phyloP scores from a whole-genome alignment of 2,888 invertebrate species.

The Dolichopus griseipennis region DNA sequence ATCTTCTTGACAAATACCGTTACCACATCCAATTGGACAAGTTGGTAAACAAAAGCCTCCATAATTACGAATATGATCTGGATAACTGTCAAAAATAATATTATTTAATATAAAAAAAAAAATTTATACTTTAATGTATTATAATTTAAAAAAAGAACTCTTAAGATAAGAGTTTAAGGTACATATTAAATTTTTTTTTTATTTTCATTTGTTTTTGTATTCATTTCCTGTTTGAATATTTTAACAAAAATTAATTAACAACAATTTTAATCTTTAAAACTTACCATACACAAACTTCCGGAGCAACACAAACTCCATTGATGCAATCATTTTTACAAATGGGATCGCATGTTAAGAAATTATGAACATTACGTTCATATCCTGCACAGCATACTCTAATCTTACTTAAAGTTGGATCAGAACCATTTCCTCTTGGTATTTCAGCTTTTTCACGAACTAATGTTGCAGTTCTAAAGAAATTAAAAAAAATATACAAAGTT shows the following conservation, averaged over 20 bases:
- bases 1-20: conserved; percentile 54
- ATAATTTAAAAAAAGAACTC: too few relatives aligned
- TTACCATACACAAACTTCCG: conserved; percentile 45
- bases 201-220: background rate
- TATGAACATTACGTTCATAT: conserved; percentile 53
- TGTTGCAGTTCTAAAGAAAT: conserved; percentile 31
- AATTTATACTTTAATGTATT: too few relatives aligned
- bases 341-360: conserved; percentile 44
- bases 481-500: background rate
- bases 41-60: conserved; percentile 51
- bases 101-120: too few relatives aligned
- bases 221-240: conserved; percentile 24
- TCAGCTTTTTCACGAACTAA: conserved; percentile 29
- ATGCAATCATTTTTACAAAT: conserved; percentile 44
- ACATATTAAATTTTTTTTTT: too few relatives aligned
- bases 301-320: conserved; percentile 47
- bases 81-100: conserved; percentile 20
- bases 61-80: conserved; percentile 38
- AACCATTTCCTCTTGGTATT: conserved; percentile 36
- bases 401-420: conserved; percentile 53
- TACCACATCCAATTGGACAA: conserved; percentile 59
- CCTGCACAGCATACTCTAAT: conserved; percentile 65
- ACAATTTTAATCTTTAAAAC: conserved; percentile 14
- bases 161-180: too few relatives aligned
- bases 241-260: conserved; percentile 25